phyloP scores from a whole-genome alignment of 2,797 vertebrate genomes.

The Acrossocheilus wenchowensis region DNA sequence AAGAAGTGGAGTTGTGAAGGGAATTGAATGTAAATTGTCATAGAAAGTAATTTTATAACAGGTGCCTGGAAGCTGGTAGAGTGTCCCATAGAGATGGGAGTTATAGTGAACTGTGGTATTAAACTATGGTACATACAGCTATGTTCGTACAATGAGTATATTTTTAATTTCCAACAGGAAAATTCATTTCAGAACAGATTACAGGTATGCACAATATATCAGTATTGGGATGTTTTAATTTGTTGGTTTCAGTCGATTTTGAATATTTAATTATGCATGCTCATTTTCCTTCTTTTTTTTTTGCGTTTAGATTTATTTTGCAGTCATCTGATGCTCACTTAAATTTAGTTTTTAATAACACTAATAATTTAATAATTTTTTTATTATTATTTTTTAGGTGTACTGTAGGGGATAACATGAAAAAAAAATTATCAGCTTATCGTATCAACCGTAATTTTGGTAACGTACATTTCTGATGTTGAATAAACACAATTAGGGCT shows the following conservation, averaged over 20 bases:
- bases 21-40: conserved; percentile 76
- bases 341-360: not conserved
- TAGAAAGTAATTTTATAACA: conserved; percentile 73
- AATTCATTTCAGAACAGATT: not conserved
- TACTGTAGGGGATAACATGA: not conserved
- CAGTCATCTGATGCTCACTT: not conserved
- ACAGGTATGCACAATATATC: not conserved
- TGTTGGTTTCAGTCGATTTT: not conserved
- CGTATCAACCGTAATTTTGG: not conserved
- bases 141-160: not conserved
- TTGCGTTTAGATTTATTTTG: not conserved
- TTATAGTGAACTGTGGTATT: conserved; percentile 4
- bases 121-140: not conserved
- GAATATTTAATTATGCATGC: not conserved
- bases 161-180: conserved; percentile 8
- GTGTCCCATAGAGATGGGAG: conserved; percentile 6
- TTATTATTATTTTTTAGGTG: not conserved
- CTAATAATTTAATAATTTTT: not conserved
- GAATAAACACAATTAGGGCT: not conserved
- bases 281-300: not conserved
- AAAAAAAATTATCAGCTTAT: not conserved
- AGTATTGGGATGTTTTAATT: not conserved
- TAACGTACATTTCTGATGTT: not conserved
- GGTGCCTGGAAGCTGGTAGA: conserved; percentile 70
- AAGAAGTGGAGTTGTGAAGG: conserved; percentile 62